These are phyloP conservation scores for Ophion ellenae DNA, from an alignment of 2,888 invertebrate species.

Conservation along the genomic window DNA sequence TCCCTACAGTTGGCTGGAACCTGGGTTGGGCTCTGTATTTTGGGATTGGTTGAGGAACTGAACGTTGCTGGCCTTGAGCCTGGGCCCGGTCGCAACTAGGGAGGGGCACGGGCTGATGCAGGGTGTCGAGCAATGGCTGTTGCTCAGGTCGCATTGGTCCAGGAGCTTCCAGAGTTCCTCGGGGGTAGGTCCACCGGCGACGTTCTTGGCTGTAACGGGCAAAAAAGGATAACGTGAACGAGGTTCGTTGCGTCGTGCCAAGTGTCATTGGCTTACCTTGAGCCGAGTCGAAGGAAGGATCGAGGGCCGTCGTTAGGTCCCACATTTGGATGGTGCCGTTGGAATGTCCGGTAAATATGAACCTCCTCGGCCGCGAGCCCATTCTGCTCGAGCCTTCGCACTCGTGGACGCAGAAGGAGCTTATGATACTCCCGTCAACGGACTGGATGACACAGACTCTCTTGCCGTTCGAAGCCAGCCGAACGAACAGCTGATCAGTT, in stretches of 20 bases:
- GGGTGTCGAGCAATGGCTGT: constrained; percentile 91
- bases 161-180: constrained; percentile 95
- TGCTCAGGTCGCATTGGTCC: constrained; percentile 97
- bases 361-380: constrained; percentile 94
- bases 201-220: constrained; percentile 84
- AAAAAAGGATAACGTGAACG: no score
- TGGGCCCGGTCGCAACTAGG: constrained; percentile 83
- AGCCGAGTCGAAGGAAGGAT: constrained; percentile 86
- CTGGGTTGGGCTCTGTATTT: constrained; percentile 74
- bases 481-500: constrained; percentile 96
- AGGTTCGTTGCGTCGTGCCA: no score
- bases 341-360: constrained; percentile 96
- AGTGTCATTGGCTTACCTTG: constrained; percentile 79
- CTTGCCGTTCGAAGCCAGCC: constrained; percentile 97
- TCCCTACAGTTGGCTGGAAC: constrained; percentile 75
- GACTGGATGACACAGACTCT: constrained; percentile 97
- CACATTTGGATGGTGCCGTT: constrained; percentile 98
- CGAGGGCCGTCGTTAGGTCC: constrained; percentile 98
- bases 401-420: constrained; percentile 98
- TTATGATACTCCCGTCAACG: constrained; percentile 96
- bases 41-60: constrained; percentile 87
- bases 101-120: constrained; percentile 91
- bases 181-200: constrained; percentile 95
- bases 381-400: constrained; percentile 98
- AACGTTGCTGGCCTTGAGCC: constrained; percentile 86